Evolutionary conservation across 2,797 vertebrate genomes (phyloP).

Genomic region (Phataginus tetradactyla): DNA sequence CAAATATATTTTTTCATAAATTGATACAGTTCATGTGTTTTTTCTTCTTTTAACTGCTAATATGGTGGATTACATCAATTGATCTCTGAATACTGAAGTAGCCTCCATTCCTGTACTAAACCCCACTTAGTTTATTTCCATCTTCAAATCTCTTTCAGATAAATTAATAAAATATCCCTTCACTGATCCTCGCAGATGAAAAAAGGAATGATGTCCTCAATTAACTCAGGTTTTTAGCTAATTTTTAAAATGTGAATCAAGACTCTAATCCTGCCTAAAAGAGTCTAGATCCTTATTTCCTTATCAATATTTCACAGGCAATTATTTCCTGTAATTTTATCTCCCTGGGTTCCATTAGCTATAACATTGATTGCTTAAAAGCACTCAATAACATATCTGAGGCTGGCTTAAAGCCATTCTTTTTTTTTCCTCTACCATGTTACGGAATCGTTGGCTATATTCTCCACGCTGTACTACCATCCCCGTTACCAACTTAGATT

Average conservation of each 20-base stretch:
- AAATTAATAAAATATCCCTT: neutral
- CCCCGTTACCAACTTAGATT: too few species aligned
- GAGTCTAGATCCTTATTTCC: neutral
- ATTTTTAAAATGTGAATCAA: neutral
- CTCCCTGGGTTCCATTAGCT: neutral
- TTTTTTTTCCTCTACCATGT: neutral
- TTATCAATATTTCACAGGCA: neutral
- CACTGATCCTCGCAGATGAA: neutral
- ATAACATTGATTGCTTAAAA: neutral
- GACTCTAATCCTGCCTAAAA: neutral
- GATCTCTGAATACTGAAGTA: neutral
- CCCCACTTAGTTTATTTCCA: neutral
- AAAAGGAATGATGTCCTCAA: neutral
- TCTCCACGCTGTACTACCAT: too few species aligned
- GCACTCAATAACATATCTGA: neutral
- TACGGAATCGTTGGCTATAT: too few species aligned
- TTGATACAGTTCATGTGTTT: neutral
- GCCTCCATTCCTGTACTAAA: neutral
- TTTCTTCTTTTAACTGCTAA: neutral
- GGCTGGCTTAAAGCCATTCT: neutral
- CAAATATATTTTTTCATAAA: neutral
- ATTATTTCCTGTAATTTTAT: neutral
- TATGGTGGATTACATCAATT: neutral
- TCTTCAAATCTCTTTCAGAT: neutral
- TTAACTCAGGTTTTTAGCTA: neutral